Percentiles rank a stretch among this genome's conserved stretches.
Conservation (phyloP, 2,888 invertebrate species). For the Philaethria dido region DNA sequence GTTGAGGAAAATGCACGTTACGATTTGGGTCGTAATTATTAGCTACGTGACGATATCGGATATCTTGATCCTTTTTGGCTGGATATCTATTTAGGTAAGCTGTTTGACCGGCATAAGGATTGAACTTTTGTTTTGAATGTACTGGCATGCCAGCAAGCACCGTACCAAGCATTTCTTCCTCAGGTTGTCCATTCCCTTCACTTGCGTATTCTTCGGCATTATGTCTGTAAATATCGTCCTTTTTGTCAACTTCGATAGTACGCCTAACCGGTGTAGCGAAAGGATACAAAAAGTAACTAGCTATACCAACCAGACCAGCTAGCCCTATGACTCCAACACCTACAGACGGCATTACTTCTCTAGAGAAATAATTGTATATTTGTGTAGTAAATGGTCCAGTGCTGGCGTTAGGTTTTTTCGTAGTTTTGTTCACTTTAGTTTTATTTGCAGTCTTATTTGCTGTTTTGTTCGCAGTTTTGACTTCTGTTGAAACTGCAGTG, state of each 20-base stretch:
- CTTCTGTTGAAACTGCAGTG: slow-evolving; percentile 64
- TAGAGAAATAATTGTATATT: slow-evolving; percentile 89
- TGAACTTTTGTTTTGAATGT: slow-evolving; percentile 74
- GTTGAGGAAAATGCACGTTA: slow-evolving; percentile 73
- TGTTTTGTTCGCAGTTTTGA: slow-evolving; percentile 82
- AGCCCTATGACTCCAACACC: slow-evolving; percentile 90
- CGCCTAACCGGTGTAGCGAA: slow-evolving; percentile 87
- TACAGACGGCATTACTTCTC: slow-evolving; percentile 92
- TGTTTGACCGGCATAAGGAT: slow-evolving; percentile 76
- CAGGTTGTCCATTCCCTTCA: slow-evolving; percentile 87
- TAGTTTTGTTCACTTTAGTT: slow-evolving; percentile 66
- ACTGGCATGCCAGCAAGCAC: slow-evolving; percentile 88
- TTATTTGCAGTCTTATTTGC: slow-evolving; percentile 75
- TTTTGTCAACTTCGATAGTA: slow-evolving; percentile 86
- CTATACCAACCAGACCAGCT: slow-evolving; percentile 89
- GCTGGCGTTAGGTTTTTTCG: slow-evolving; percentile 70
- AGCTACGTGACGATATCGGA: slow-evolving; percentile 74
- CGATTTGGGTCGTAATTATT: slow-evolving; percentile 71
- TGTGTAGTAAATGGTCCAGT: slow-evolving; percentile 87
- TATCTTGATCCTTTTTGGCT: slow-evolving; percentile 73
- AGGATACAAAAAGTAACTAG: slow-evolving; percentile 90
- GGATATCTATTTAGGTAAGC: slow-evolving; percentile 68
- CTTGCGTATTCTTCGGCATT: slow-evolving; percentile 87
- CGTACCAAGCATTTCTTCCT: slow-evolving; percentile 90
- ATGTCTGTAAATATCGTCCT: slow-evolving; percentile 86